Conservation (phyloP, 2,113 vertebrate genomes). For the Echinops telfairi region DNA sequence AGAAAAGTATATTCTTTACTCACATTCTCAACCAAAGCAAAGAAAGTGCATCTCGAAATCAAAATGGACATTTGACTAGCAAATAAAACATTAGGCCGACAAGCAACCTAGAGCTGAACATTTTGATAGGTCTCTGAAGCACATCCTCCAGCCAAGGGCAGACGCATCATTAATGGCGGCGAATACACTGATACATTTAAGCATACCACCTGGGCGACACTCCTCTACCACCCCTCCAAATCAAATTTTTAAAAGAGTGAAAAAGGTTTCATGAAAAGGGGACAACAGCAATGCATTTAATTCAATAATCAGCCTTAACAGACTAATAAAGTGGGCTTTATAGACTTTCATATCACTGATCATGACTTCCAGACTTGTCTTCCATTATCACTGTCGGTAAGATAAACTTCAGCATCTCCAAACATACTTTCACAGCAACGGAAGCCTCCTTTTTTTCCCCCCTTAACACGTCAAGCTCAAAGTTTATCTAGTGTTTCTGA, state of each 20-base stretch:
- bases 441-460: background rate
- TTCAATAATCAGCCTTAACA: conserved; percentile 37
- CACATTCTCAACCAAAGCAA: background rate
- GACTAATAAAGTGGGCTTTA: conserved; percentile 18
- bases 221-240: background rate
- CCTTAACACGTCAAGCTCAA: background rate
- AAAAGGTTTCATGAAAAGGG: conserved; percentile 42
- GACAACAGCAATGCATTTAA: background rate
- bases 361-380: background rate
- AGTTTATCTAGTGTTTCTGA: conserved; percentile 64
- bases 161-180: background rate
- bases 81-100: background rate
- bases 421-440: background rate
- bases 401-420: conserved; percentile 36
- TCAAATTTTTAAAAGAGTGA: background rate
- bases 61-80: conserved; percentile 40
- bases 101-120: background rate
- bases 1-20: conserved; percentile 31
- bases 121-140: background rate
- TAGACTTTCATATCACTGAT: background rate
- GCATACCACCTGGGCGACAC: background rate
- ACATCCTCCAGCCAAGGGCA: conserved; percentile 39
- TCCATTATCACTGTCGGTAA: background rate
- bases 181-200: background rate
- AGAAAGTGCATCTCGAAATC: conserved; percentile 28